These are phyloP conservation scores for Euphydryas editha DNA, from an alignment of 2,888 invertebrate species.

Conservation along the genomic window DNA sequence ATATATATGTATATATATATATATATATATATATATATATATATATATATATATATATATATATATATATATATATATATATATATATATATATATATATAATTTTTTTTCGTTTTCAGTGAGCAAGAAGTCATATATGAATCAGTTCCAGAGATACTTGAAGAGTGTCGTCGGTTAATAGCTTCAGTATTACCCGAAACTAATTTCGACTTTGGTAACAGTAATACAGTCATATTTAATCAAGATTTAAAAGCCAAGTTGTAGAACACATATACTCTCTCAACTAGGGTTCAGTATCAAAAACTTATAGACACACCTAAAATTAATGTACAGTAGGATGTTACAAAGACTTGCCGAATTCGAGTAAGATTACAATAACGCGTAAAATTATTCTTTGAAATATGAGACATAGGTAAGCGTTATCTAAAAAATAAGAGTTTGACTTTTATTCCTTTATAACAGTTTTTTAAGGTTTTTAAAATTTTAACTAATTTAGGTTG, in stretches of 20 bases:
- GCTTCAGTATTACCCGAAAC: slow-evolving; percentile 57
- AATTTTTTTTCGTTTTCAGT: slow-evolving; percentile 53
- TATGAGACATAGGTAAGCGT: too few relatives aligned
- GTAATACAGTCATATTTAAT: slow-evolving; percentile 58
- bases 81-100: background rate
- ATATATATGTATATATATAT: too few relatives aligned
- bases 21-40: too few relatives aligned
- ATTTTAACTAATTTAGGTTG: too few relatives aligned
- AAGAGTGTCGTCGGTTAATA: slow-evolving; percentile 55
- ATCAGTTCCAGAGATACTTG: slow-evolving; percentile 51
- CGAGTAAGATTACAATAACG: background rate
- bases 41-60: too few relatives aligned
- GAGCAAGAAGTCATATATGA: slow-evolving; percentile 54
- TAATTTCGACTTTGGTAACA: slow-evolving; percentile 53
- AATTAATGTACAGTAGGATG: background rate
- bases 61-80: too few relatives aligned
- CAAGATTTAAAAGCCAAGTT: slow-evolving; percentile 1
- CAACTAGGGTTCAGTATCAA: background rate
- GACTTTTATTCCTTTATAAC: too few relatives aligned
- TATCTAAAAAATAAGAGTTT: too few relatives aligned
- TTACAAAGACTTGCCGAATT: background rate
- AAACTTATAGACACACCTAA: background rate
- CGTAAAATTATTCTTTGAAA: background rate
- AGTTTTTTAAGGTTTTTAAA: too few relatives aligned
- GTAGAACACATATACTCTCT: background rate